phyloP scores from a whole-genome alignment of 2,797 vertebrate genomes.

The Lithobates sylvaticus region DNA sequence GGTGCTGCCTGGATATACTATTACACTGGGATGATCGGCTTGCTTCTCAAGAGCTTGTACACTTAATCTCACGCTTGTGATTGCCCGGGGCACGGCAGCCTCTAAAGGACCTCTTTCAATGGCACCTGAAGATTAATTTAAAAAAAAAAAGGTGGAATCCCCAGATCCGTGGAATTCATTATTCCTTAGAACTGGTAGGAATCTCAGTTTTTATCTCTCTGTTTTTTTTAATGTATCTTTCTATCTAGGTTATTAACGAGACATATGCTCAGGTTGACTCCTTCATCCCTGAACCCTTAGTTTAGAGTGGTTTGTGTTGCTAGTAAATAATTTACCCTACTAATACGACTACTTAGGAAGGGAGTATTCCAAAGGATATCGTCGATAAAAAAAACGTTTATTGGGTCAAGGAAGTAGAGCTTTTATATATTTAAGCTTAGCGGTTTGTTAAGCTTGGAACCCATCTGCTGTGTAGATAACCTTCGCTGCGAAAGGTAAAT shows the following conservation, averaged over 20 bases:
- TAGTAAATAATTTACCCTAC: not conserved
- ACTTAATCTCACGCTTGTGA: conserved; percentile 85
- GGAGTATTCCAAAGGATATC: not conserved
- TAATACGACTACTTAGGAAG: not conserved
- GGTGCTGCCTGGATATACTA: conserved; percentile 66
- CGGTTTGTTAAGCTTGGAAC: not conserved
- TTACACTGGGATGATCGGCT: conserved; percentile 72
- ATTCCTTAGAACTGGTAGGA: conserved; percentile 77
- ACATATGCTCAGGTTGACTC: conserved; percentile 6
- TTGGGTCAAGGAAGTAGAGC: not conserved
- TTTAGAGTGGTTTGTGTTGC: not conserved
- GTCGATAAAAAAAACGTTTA: not conserved
- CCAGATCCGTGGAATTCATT: conserved; percentile 54
- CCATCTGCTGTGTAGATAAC: not conserved
- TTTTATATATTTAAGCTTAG: conserved; percentile 3
- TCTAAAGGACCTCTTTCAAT: conserved; percentile 70
- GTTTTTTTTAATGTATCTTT: conserved; percentile 3
- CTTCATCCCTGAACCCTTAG: not conserved
- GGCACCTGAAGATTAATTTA: conserved; percentile 63
- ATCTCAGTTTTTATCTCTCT: conserved; percentile 13
- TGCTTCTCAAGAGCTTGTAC: conserved; percentile 76
- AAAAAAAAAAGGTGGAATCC: conserved; percentile 61
- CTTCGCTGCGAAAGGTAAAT: not conserved
- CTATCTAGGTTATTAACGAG: conserved; percentile 2
- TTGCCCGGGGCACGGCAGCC: conserved; percentile 74